A percentile compares a stretch with the other conserved stretches of the same genome.
These are phyloP conservation scores for Parapsyche elsis DNA, from an alignment of 1,140 invertebrate species.

Conservation along the genomic window DNA sequence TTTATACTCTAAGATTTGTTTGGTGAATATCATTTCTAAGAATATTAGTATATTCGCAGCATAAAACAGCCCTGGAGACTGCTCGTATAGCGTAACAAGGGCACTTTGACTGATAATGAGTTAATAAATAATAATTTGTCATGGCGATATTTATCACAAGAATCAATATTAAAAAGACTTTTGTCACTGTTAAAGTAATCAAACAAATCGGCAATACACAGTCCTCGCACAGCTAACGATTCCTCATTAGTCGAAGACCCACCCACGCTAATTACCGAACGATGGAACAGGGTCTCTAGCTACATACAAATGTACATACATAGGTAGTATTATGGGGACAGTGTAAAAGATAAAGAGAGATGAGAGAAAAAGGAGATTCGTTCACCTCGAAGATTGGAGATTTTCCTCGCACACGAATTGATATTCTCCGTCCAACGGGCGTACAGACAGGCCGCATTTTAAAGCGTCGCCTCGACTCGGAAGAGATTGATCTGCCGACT, in stretches of 20 bases:
- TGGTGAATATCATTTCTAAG: too few relatives aligned
- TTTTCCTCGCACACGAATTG: constrained; percentile 2
- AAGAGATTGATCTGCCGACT: constrained; percentile 34
- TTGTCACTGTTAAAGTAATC: not conserved
- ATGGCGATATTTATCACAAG: too few relatives aligned
- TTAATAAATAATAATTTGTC: too few relatives aligned
- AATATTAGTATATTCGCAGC: too few relatives aligned
- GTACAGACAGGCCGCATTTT: constrained; percentile 6
- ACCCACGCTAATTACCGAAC: not conserved
- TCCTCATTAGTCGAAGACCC: constrained; percentile 4
- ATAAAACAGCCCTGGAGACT: too few relatives aligned
- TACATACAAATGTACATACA: too few relatives aligned
- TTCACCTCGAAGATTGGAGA: constrained; percentile 10
- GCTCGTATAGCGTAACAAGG: too few relatives aligned
- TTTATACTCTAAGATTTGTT: too few relatives aligned
- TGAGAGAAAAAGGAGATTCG: not conserved
- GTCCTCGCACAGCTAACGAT: not conserved
- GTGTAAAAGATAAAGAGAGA: not conserved
- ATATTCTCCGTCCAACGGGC: constrained; percentile 15
- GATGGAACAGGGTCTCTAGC: too few relatives aligned
- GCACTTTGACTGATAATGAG: too few relatives aligned
- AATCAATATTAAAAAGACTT: not conserved
- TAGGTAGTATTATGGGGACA: not conserved
- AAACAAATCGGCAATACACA: constrained; percentile 8
- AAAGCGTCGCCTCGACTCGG: constrained; percentile 15